Base-by-base conservation (phyloP, 2,888 invertebrate genomes). In the Elmis aenea region DNA sequence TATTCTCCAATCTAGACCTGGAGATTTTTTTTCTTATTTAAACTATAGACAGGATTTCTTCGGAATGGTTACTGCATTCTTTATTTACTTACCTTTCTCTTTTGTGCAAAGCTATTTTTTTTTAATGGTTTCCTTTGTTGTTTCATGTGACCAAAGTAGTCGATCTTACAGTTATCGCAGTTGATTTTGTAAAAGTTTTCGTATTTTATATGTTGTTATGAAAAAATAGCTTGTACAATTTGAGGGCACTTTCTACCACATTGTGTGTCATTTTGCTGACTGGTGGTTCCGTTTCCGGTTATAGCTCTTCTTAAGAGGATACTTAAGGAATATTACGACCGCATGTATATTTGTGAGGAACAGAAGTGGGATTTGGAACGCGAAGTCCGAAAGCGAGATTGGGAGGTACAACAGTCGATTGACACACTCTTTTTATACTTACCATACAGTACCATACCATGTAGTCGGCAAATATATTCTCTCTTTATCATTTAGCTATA, bases 361-460 rank as follows among this genome's bases (percentile, higher is more conserved):
- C 92, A 93, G 79, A 96, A 96, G 83, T 97, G 95, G 87, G 97
- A 97, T 87, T 92, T 97, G 89, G 97, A 97, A 85, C 87, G 89
- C 80, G 92, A 94, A 84, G 94, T 96, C 80, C 87, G 93, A 79
- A 94, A 92, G 82, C 93, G 93, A 84, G 96, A 96, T 80, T 94
- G 88, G 81, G 96, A 96, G 92, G 95, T 95, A 86, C 83, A 81
- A 45, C 51, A 45, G 31, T 38, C 38, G 42, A 42, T 38, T 42
- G 42, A 42, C 42, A 42, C 42, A 42, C 42, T 38, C 38, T 42
- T 38, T 42, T 35, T 11, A 35, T 38, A 35, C 42, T 38, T 42
- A 34, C 26, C 42, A 38, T 32, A 25, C 6, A 16, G 24, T 29
- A 15, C 33, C 13, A 9, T 33, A 14, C 26, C 29, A 33, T 9